phyloP scores from a whole-genome alignment of 2,113 vertebrate species.

The Rostratula benghalensis region DNA sequence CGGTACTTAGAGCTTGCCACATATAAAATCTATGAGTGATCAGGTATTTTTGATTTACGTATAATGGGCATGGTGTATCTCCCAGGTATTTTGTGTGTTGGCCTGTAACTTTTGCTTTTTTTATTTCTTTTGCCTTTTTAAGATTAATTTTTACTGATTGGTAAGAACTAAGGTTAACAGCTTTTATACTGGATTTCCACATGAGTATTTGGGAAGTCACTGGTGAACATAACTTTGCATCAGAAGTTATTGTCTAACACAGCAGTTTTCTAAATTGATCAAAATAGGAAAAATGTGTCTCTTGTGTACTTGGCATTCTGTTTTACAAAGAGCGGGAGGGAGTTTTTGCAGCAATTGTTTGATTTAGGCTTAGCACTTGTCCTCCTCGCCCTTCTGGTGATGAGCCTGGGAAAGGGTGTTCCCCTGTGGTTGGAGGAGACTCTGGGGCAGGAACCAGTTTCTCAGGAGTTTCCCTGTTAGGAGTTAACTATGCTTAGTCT shows the following conservation, averaged over 20 bases:
- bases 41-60: neutral
- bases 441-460: neutral
- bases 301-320: neutral
- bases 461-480: neutral
- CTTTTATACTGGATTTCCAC: neutral
- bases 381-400: accelerated
- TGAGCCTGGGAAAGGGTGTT: neutral
- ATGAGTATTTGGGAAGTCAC: neutral
- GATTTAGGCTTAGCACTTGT: neutral
- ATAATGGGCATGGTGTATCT: neutral
- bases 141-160: neutral
- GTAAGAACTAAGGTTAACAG: neutral
- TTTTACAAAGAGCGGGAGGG: neutral
- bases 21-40: neutral
- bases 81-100: neutral
- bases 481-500: neutral
- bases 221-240: neutral
- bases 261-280: neutral
- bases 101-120: neutral
- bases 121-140: neutral
- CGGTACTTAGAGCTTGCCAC: accelerated
- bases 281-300: neutral
- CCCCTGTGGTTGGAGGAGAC: neutral
- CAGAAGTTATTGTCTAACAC: neutral
- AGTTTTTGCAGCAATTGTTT: neutral